Percentiles rank a stretch among this genome's conserved stretches.
Conservation (phyloP, 1,140 invertebrate genomes). For the Antheraea pernyi region DNA sequence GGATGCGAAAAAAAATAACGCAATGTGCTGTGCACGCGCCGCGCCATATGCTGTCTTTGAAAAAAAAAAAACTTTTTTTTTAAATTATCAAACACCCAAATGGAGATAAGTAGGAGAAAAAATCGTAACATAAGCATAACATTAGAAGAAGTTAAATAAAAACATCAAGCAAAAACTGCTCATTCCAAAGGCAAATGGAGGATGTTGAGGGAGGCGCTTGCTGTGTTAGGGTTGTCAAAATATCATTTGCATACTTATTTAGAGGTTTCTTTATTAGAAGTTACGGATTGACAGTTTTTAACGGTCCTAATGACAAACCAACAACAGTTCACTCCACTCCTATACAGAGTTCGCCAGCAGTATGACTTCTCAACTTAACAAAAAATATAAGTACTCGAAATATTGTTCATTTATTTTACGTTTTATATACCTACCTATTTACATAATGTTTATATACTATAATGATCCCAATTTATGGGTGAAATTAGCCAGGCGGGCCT, state of each 20-base stretch:
- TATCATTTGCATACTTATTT: neutral
- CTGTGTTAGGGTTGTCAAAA: conserved; percentile 40
- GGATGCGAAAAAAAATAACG: conserved; percentile 73
- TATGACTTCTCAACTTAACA: no score
- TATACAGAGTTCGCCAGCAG: no score
- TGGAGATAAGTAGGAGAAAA: conserved; percentile 63
- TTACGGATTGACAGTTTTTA: no score
- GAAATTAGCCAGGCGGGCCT: no score
- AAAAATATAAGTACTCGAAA: no score
- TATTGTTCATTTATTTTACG: no score
- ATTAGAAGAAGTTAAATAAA: conserved; percentile 71
- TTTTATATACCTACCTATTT: no score
- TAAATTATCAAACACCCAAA: conserved; percentile 57
- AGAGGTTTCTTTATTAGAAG: no score
- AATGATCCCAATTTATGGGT: no score
- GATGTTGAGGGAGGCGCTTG: conserved; percentile 48
- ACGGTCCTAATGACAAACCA: no score
- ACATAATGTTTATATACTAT: no score
- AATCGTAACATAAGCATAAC: conserved; percentile 76
- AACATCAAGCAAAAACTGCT: conserved; percentile 61
- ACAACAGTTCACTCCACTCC: no score
- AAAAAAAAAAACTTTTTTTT: conserved; percentile 63
- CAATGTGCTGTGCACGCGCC: conserved; percentile 71
- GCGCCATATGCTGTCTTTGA: conserved; percentile 53
- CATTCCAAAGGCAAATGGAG: conserved; percentile 71